phyloP scores from a whole-genome alignment of 2,113 vertebrate genomes.

The Zeus faber region DNA sequence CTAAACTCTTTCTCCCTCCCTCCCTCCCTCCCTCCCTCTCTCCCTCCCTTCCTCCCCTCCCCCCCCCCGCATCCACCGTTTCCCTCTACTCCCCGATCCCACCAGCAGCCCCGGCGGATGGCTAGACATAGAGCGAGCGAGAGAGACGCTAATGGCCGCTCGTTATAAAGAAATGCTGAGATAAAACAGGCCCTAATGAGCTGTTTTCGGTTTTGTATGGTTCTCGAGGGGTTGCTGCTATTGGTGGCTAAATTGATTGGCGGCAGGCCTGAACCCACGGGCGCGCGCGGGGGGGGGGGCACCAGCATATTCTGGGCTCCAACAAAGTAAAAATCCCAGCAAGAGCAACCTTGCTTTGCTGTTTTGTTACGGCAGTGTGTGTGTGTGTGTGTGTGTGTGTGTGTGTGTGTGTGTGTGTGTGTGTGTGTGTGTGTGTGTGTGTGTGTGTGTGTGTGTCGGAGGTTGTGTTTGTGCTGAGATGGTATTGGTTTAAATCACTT shows the following conservation, averaged over 20 bases:
- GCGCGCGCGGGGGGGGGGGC: constrained; percentile 30
- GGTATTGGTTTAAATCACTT: too few species aligned
- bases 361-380: constrained; percentile 24
- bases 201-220: constrained; percentile 53
- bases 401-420: neutral
- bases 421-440: constrained; percentile 7
- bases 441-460: neutral
- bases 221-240: constrained; percentile 55
- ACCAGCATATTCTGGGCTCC: constrained; percentile 37
- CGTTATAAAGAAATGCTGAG: constrained; percentile 55
- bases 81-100: constrained; percentile 23
- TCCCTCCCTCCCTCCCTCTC: neutral
- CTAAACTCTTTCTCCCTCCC: neutral
- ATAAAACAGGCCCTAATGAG: constrained; percentile 68
- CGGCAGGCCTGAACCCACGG: constrained; percentile 36
- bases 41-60: constrained; percentile 9
- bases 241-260: constrained; percentile 66
- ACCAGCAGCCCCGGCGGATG: constrained; percentile 32
- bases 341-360: constrained; percentile 41
- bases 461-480: too few species aligned
- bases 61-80: constrained; percentile 8
- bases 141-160: constrained; percentile 62
- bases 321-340: constrained; percentile 40
- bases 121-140: too few species aligned
- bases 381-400: constrained; percentile 18